Evolutionary conservation across 2,888 invertebrate species (phyloP), one percentile per base, ranked within the genome.

Genomic region (Coenonympha glycerion): DNA sequence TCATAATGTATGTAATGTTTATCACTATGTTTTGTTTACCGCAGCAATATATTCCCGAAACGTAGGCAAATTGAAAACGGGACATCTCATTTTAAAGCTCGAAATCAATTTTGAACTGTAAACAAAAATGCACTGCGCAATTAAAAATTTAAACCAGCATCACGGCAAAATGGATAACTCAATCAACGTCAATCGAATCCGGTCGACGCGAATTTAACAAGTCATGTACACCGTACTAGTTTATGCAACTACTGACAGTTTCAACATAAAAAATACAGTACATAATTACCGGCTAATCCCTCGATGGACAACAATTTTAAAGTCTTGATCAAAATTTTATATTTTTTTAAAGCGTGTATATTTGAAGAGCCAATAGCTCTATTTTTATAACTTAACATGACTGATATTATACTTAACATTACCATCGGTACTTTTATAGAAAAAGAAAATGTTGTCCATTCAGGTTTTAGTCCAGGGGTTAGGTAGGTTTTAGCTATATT

Each of bases 161-260:
- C 57, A 60, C 56, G 62, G 58, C 59, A 61, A 62, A 68, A 61
- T 66, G 68, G 66, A 78, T 80, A 79, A 82, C 79, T 84, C 82
- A 81, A 83, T 84, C 82, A 82, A 76, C 76, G 79, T 83, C 79
- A 79, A 73, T 77, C 79, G 69, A 62, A 67, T 68, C 62, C 69
- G 61, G 67, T 66, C 66, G 70, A 71, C 71, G 66, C 65, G 71
- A 71, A 73, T 82, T 81, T 76, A 78, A 79, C 79, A 76, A 77
- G 76, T 76, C 69, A 67, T 69, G 70, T 30, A 11, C 24, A 8
- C 6, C n/a, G n/a, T 65, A 68, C 68, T 64, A 62, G 64, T 62
- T 16, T 59, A 59, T 57, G 56, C 52, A 51, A 63, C 62, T 57
- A 53, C 56, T 37, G 13, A n/a, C n/a, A n/a, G n/a, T n/a, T n/a